Evolutionary conservation across 2,113 vertebrate genomes (phyloP).

Genomic region (Rostratula benghalensis): DNA sequence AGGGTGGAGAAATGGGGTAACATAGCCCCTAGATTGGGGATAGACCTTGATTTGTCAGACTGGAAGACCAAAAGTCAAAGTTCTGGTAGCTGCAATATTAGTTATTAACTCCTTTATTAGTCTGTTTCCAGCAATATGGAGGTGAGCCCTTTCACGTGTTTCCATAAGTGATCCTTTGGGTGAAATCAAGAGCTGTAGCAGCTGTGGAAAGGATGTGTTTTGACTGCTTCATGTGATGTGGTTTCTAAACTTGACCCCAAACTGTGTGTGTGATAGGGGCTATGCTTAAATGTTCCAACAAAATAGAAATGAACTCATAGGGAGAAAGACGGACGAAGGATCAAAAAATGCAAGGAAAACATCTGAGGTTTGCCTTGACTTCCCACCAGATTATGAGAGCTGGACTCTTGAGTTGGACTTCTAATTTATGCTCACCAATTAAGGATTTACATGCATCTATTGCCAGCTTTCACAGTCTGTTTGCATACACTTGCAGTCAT

Average conservation of each 20-base stretch:
- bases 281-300: not conserved
- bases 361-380: not conserved
- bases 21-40: not conserved
- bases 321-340: not conserved
- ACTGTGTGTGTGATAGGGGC: not conserved
- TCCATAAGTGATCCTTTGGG: not conserved
- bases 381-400: not conserved
- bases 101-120: not conserved
- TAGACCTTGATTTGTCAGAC: not conserved
- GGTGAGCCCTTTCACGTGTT: not conserved
- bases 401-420: not conserved
- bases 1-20: not conserved
- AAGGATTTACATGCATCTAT: not conserved
- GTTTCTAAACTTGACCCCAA: not conserved
- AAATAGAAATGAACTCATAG: not conserved
- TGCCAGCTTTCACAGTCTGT: not conserved
- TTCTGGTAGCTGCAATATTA: not conserved
- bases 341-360: not conserved
- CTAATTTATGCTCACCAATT: not conserved
- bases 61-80: not conserved
- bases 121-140: not conserved
- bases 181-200: not conserved
- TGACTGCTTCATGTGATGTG: not conserved
- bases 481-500: not conserved
- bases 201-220: not conserved